Evolutionary conservation across 2,797 vertebrate species (phyloP), one percentile per base, ranked within the genome.

Genomic region (Lepilemur ruficaudatus): DNA sequence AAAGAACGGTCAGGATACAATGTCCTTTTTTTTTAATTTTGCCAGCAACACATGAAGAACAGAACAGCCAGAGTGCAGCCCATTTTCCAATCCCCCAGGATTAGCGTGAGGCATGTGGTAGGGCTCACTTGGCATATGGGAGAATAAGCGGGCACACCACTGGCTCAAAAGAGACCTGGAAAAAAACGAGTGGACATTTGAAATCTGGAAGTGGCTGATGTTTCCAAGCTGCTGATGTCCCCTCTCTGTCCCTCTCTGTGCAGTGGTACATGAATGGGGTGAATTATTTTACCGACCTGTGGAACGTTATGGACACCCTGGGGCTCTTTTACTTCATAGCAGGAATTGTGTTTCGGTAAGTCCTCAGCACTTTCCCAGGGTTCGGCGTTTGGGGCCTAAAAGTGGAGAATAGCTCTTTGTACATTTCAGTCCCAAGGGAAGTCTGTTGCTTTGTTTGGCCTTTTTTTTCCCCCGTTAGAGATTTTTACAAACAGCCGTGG

Each of bases 201-300:
- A 13, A 4, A 2, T 12, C 20, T 35, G 69, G 57, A 15, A 5
- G 35, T 12, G 5, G 46, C 1, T 5, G 38, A 2, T 7, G 52
- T 32, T 17, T 61, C 48, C 25, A 2, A 0, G 48, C 7, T 2
- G 18, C 82, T 81, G 32, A 65, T 13, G 23, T 0, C 15, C 13
- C 11, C 32, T 46, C 38, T 84, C 72, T 38, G 7, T 57, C 88
- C 84, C 17, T 95, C 9, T 85, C 85, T 92, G 70, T 89, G 75
- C 97, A 99, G 99, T 99, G 99, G 99, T 99, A 98, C 91, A 98
- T 99, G 98, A 99, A 99, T 0, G 98, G 99, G 50, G 98, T 98
- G 96, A 99, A 98, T 82, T 99, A 99, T 72, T 99, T 99, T 50
- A 98, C 98, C 2, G 98, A 99, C 86, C 93, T 98, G 50, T 99